Conservation (phyloP, 2,797 vertebrate genomes). For the Acanthis flammea region DNA sequence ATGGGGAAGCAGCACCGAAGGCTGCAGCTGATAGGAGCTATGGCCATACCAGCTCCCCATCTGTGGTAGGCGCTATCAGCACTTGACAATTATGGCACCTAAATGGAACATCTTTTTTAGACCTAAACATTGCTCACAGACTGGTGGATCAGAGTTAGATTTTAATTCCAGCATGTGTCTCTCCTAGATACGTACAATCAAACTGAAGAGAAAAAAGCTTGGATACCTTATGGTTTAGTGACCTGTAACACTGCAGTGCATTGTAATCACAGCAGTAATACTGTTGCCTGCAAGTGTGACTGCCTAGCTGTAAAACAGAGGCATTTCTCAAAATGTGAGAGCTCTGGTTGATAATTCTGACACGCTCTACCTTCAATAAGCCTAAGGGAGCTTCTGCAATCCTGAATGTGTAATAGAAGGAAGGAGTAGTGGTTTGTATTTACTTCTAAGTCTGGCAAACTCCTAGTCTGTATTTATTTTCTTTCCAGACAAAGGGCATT, state of each 20-base stretch:
- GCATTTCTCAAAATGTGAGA: background rate
- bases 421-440: background rate
- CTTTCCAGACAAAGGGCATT: background rate
- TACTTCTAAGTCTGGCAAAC: background rate
- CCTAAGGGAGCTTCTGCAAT: background rate
- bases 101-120: conserved; percentile 36
- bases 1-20: background rate
- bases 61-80: conserved; percentile 27
- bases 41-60: conserved; percentile 26
- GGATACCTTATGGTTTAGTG: background rate
- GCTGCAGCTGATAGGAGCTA: background rate
- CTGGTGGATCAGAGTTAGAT: background rate
- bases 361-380: background rate
- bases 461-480: background rate
- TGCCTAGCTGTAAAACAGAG: background rate
- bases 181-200: background rate
- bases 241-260: background rate
- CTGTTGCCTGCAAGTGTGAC: background rate
- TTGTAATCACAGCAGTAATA: background rate
- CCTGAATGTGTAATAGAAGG: background rate
- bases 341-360: background rate
- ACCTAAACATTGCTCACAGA: conserved; percentile 30
- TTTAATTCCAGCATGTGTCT: conserved; percentile 2
- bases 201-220: background rate
- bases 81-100: conserved; percentile 10